Evolutionary conservation across 2,113 vertebrate genomes (phyloP).

Genomic region (Bos indicus): DNA sequence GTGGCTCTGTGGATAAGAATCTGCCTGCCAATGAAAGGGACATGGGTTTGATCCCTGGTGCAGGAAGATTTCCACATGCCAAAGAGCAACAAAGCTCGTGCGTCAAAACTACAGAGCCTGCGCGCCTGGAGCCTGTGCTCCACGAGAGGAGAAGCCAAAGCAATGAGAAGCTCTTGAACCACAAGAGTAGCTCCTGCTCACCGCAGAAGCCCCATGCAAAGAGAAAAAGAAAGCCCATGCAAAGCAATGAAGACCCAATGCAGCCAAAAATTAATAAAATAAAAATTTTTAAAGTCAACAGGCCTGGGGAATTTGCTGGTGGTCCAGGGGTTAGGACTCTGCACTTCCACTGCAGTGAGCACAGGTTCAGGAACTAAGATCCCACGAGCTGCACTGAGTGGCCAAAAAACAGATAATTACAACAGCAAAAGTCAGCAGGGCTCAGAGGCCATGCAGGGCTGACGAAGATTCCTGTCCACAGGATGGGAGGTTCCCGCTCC

Average conservation of each 20-base stretch:
- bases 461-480: background rate
- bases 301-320: background rate
- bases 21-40: background rate
- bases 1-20: background rate
- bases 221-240: background rate
- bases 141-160: background rate
- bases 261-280: background rate
- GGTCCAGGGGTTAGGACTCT: background rate
- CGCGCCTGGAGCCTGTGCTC: background rate
- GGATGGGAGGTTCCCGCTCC: background rate
- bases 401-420: background rate
- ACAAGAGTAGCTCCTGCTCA: background rate
- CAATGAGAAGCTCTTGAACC: background rate
- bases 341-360: background rate
- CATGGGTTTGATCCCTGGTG: background rate
- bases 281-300: background rate
- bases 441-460: background rate
- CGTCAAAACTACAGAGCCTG: background rate
- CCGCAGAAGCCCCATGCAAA: background rate
- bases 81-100: background rate
- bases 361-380: background rate
- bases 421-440: background rate
- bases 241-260: background rate
- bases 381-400: background rate
- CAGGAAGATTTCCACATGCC: background rate